phyloP scores from a whole-genome alignment of 64 coral and sea anemone species.

The Montipora foliosa region DNA sequence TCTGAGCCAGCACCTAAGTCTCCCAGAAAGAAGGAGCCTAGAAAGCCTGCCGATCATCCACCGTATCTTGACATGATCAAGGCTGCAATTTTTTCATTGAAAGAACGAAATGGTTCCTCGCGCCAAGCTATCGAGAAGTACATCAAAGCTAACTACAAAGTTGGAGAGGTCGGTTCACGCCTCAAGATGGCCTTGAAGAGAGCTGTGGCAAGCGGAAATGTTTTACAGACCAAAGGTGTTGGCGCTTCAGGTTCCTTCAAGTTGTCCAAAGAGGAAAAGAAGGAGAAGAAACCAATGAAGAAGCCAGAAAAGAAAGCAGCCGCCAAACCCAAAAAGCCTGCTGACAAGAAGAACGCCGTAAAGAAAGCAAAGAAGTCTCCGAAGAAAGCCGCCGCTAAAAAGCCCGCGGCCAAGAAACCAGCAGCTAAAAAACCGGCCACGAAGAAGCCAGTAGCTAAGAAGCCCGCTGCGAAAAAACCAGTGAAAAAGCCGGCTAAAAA shows the following conservation, averaged over 20 bases:
- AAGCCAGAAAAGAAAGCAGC: slow-evolving; percentile 21
- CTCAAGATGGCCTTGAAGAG: slow-evolving; percentile 27
- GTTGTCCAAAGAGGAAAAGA: slow-evolving; percentile 7
- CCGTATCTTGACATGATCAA: slow-evolving; percentile 36
- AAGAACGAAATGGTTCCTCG: slow-evolving; percentile 52
- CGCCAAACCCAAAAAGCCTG: slow-evolving; percentile 21
- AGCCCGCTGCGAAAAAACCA: background rate
- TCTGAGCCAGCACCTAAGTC: background rate
- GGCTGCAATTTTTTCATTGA: slow-evolving; percentile 21
- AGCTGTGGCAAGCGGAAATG: background rate
- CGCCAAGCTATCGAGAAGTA: slow-evolving; percentile 59
- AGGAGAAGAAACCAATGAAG: slow-evolving; percentile 17
- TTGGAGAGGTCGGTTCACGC: slow-evolving; percentile 1
- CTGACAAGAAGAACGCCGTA: background rate
- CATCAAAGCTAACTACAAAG: slow-evolving; percentile 58
- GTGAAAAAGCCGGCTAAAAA: background rate
- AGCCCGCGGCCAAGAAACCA: background rate
- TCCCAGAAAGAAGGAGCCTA: background rate
- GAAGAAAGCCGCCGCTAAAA: background rate
- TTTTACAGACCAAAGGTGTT: slow-evolving; percentile 25
- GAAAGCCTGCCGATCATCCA: slow-evolving; percentile 34
- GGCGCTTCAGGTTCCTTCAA: slow-evolving; percentile 56
- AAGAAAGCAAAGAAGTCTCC: background rate
- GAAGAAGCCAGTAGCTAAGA: background rate
- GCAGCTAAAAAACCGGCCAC: background rate